Conservation (phyloP, 2,888 invertebrate genomes). For the Noctua pronuba region DNA sequence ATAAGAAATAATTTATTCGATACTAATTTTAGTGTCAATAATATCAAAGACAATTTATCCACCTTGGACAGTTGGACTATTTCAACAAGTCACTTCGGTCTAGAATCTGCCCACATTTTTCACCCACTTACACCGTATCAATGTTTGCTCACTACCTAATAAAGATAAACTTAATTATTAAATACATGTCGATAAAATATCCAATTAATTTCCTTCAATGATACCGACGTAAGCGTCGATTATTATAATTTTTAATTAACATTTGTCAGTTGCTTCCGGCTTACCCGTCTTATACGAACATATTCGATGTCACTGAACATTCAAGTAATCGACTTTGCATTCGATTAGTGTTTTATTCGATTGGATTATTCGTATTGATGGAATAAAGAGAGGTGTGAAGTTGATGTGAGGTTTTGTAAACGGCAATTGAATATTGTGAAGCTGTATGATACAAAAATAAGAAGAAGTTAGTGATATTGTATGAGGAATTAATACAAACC, state of each 20-base stretch:
- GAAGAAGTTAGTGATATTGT: background rate
- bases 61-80: background rate
- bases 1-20: background rate
- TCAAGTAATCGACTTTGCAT: conserved; percentile 68
- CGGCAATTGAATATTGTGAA: conserved; percentile 14
- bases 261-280: conserved; percentile 74
- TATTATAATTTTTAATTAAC: conserved; percentile 73
- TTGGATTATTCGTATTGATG: conserved; percentile 52
- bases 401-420: conserved; percentile 20
- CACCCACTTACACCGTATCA: conserved; percentile 27
- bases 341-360: conserved; percentile 60
- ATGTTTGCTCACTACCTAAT: conserved; percentile 49
- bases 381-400: conserved; percentile 36
- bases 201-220: conserved; percentile 57
- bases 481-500: background rate
- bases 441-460: background rate
- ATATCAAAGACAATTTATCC: background rate
- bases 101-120: conserved; percentile 29
- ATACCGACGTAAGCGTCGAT: conserved; percentile 53
- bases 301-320: conserved; percentile 60
- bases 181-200: conserved; percentile 43
- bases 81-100: background rate
- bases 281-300: conserved; percentile 62
- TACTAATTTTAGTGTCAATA: background rate
- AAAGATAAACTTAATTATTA: conserved; percentile 54